phyloP scores from a whole-genome alignment of 1,140 invertebrate species.

The Mycetomoellerius zeteki region DNA sequence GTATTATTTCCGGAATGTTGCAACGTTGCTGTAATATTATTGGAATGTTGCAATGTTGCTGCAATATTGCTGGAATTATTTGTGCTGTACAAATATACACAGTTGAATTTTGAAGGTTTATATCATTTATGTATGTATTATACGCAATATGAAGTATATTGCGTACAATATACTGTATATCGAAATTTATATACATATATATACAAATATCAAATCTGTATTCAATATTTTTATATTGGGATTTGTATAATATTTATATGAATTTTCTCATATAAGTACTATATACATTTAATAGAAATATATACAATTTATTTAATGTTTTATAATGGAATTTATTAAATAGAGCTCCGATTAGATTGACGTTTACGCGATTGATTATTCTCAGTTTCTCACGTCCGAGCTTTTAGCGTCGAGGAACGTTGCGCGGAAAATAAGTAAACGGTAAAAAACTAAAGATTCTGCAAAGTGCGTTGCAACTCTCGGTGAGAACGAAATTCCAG shows the following conservation, averaged over 20 bases:
- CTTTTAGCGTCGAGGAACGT: constrained; percentile 4
- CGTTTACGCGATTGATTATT: constrained; percentile 24
- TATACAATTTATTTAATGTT: constrained; percentile 36
- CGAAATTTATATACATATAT: constrained; percentile 54
- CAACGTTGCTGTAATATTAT: too few relatives aligned
- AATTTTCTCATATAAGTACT: constrained; percentile 28
- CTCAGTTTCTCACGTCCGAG: constrained; percentile 12
- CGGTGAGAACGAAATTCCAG: constrained; percentile 9
- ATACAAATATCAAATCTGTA: constrained; percentile 70
- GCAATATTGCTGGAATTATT: too few relatives aligned
- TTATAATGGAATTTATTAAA: constrained; percentile 44
- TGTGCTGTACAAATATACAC: background rate
- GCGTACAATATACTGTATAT: constrained; percentile 13
- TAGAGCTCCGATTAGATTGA: constrained; percentile 15
- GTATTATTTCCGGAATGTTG: too few relatives aligned
- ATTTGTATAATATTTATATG: constrained; percentile 41
- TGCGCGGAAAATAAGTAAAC: background rate
- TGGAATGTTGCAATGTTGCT: too few relatives aligned
- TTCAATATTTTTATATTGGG: constrained; percentile 35
- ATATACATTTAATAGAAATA: constrained; percentile 22
- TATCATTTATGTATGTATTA: constrained; percentile 37
- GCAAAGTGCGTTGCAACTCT: background rate
- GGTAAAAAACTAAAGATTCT: background rate
- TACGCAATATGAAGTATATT: background rate
- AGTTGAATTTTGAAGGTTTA: constrained; percentile 15